Conservation (phyloP, 2,888 invertebrate species). For the Drosophila pseudotakahashii region DNA sequence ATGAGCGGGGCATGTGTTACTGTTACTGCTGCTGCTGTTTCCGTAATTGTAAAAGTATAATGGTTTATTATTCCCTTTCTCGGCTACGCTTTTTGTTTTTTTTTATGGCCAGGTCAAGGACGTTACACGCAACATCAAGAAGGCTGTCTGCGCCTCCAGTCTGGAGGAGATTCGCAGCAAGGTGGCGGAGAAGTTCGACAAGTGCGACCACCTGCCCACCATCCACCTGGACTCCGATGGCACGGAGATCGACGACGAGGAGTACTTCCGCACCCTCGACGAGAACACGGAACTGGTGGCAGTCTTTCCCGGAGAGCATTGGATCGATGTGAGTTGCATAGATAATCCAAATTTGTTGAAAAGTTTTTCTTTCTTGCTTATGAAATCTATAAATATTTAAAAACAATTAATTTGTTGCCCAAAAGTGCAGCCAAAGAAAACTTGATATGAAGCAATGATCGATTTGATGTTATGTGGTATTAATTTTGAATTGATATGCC, state of each 20-base stretch:
- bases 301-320: slow-evolving; percentile 90
- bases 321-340: slow-evolving; percentile 85
- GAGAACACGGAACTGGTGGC: slow-evolving; percentile 94
- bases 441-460: no score
- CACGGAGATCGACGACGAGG: slow-evolving; percentile 97
- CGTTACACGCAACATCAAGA: slow-evolving; percentile 91
- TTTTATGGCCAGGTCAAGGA: slow-evolving; percentile 85
- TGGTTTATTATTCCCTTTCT: slow-evolving; percentile 50
- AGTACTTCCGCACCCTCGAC: slow-evolving; percentile 96
- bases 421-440: neutral
- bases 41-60: slow-evolving; percentile 53
- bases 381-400: no score
- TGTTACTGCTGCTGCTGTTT: slow-evolving; percentile 30
- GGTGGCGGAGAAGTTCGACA: slow-evolving; percentile 90
- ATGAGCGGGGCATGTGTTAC: slow-evolving; percentile 51
- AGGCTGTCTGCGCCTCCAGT: slow-evolving; percentile 92
- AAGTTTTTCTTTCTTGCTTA: no score
- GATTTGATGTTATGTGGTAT: no score
- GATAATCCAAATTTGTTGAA: neutral
- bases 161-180: slow-evolving; percentile 91
- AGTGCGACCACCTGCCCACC: slow-evolving; percentile 87
- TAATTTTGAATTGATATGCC: no score
- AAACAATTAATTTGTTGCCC: no score
- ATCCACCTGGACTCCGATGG: slow-evolving; percentile 96
- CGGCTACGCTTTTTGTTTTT: neutral